Base-by-base conservation (phyloP, 2,888 invertebrate genomes). In the Slavum lentiscoides region DNA sequence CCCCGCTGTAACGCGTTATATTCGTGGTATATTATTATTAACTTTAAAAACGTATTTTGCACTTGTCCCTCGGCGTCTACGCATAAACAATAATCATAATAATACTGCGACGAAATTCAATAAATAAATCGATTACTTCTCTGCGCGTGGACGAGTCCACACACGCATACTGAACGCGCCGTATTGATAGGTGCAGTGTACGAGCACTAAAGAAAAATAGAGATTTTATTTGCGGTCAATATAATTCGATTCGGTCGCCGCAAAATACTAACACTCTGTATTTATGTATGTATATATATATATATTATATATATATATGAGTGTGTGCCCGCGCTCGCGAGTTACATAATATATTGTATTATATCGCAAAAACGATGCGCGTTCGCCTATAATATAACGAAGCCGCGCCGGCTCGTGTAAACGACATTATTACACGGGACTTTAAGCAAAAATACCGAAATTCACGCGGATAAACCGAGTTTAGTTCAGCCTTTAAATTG, bases 381-480 rank as follows among this genome's bases (percentile, higher is more conserved):
- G 62, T 53, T 21, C 68, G 13, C 30, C 30, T 30, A 30, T 30
- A 30, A 30, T 62, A 70, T 70, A 70, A 80, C 62, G 70, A 70
- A 70, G 62, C 64, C 55, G 19, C 55, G 19, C 39, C 39, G 21
- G 69, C 70, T 80, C 43, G 77, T 70, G 77, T 80, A 80, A 80
- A 80, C 77, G 77, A 70, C 70, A 70, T 70, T 80, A 80, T 80
- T 80, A 70, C 70, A 70, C 39, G 64, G 77, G 70, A 70, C 77
- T 80, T 80, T 64, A 70, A 80, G 77, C 77, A 80, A 49, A 70
- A 80, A 80, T 80, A 80, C 70, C 77, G 64, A 80, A 80, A 80
- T 72, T 80, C 70, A 80, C 82, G 82, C 77, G 82, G 77, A 82
- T 83, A 83, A 83, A 83, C 83, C 69, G 72, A 82, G 83, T 83